phyloP scores from a whole-genome alignment of 2,797 vertebrate species.

The Poeciliopsis paucimaculata region DNA sequence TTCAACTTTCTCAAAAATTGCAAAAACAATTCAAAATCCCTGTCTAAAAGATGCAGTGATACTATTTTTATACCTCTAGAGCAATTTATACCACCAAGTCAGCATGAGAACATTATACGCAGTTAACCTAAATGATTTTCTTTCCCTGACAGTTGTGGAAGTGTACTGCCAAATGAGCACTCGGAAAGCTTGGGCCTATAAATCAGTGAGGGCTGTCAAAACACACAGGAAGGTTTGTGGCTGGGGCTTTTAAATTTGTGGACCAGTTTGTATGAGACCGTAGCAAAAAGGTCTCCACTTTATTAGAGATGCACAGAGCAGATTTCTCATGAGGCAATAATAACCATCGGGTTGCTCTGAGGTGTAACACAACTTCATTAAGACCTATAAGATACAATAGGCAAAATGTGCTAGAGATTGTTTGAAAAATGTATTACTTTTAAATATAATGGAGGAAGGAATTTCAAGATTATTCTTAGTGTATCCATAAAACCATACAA shows the following conservation, averaged over 20 bases:
- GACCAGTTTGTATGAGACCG: conserved; percentile 10
- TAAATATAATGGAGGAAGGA: background rate
- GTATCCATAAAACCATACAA: background rate
- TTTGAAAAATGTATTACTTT: background rate
- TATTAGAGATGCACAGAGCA: background rate
- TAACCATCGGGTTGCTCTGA: background rate
- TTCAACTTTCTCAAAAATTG: conserved; percentile 6
- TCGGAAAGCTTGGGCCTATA: conserved; percentile 12
- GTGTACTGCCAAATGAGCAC: conserved; percentile 24
- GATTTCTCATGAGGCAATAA: background rate
- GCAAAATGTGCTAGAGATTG: background rate
- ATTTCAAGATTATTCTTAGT: background rate
- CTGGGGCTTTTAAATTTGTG: conserved; percentile 27
- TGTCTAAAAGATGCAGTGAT: background rate
- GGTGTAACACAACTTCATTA: background rate
- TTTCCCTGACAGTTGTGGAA: conserved; percentile 53
- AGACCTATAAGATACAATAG: background rate
- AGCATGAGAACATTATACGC: conserved; percentile 39
- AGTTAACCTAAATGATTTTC: conserved; percentile 30
- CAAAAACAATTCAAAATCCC: background rate
- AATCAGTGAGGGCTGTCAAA: conserved; percentile 15
- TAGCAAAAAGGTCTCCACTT: background rate
- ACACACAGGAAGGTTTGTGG: conserved; percentile 11
- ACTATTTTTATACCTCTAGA: conserved; percentile 22
- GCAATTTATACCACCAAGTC: conserved; percentile 40